Conservation (phyloP, 2,797 vertebrate genomes). For the Hylomyscus alleni region DNA sequence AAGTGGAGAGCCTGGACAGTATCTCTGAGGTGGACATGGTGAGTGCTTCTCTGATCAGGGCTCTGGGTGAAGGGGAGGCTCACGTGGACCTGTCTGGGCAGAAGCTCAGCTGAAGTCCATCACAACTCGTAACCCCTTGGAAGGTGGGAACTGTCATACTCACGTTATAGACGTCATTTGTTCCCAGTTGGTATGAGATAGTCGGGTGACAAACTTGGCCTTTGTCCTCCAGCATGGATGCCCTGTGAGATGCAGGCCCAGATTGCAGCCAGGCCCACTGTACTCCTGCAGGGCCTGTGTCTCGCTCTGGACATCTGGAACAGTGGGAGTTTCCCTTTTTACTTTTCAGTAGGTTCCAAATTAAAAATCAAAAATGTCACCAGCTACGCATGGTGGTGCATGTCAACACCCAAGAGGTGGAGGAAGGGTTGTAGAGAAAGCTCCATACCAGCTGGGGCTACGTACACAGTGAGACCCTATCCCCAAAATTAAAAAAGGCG, state of each 20-base stretch:
- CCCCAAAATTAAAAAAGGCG: not conserved
- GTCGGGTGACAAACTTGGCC: not conserved
- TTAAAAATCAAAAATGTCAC: not conserved
- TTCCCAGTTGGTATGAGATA: not conserved
- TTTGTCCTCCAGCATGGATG: not conserved
- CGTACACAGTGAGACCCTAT: not conserved
- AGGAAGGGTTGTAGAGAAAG: not conserved
- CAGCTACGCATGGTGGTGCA: not conserved
- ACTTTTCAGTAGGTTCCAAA: not conserved
- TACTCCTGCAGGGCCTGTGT: not conserved
- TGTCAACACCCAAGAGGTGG: not conserved
- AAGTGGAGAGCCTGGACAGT: conserved; percentile 98
- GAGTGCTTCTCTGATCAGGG: conserved; percentile 70
- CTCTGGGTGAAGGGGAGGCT: fast-evolving
- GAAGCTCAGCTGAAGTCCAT: not conserved
- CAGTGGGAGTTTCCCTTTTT: not conserved
- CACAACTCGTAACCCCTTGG: not conserved
- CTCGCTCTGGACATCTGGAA: not conserved
- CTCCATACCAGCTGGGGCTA: not conserved
- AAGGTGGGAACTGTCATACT: not conserved
- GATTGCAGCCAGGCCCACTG: not conserved
- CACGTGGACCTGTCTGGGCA: not conserved
- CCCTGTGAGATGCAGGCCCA: not conserved
- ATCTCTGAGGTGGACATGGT: conserved; percentile 99
- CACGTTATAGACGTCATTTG: not conserved